phyloP scores from a whole-genome alignment of 2,113 vertebrate genomes.

The Petaurus breviceps region DNA sequence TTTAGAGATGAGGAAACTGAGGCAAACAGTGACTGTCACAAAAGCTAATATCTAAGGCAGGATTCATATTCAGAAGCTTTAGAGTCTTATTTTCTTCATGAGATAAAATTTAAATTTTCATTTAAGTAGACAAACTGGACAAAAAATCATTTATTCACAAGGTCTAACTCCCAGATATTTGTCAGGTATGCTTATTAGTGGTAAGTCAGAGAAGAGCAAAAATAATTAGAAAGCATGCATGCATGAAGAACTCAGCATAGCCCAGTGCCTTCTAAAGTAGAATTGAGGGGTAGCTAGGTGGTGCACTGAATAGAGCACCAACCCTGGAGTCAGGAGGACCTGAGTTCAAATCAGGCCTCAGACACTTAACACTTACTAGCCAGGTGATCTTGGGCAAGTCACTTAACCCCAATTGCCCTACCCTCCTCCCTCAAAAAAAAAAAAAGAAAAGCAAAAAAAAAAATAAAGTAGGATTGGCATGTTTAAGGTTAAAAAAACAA shows the following conservation, averaged over 20 bases:
- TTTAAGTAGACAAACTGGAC: neutral
- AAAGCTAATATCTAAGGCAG: neutral
- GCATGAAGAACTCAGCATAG: neutral
- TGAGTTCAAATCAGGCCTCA: too few relatives aligned
- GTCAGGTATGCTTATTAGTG: neutral
- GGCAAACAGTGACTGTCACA: neutral
- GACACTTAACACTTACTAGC: too few relatives aligned
- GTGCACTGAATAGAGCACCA: too few relatives aligned
- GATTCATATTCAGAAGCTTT: neutral
- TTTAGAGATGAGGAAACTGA: neutral
- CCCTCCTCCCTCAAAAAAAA: too few relatives aligned
- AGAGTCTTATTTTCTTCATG: neutral
- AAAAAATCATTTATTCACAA: neutral
- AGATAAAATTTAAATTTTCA: neutral
- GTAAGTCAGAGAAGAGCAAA: neutral
- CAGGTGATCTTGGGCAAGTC: too few relatives aligned
- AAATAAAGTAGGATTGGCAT: too few relatives aligned
- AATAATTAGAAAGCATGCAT: neutral
- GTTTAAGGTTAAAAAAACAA: neutral
- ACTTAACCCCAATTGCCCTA: too few relatives aligned
- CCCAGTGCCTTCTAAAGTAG: neutral
- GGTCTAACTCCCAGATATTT: neutral
- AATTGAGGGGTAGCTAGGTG: too few relatives aligned
- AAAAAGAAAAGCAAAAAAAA: too few relatives aligned
- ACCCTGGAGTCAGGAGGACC: too few relatives aligned